Conservation (phyloP, 2,888 invertebrate genomes). For the Syrista parreyssii region DNA sequence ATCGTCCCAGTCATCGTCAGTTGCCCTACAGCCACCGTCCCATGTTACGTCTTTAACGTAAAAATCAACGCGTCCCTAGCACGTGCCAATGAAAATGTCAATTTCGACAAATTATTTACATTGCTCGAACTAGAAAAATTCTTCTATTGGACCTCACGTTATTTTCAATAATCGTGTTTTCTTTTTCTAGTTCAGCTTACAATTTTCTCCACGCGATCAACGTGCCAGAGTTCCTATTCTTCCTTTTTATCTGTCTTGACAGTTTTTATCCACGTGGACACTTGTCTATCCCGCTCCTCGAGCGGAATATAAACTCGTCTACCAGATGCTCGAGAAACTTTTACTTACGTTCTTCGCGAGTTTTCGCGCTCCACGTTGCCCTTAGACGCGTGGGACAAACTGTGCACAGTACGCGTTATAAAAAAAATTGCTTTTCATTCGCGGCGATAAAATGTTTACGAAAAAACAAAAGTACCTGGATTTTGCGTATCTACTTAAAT, state of each 20-base stretch:
- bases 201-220: not conserved
- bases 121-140: not conserved
- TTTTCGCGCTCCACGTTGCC: not conserved
- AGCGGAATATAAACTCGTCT: no score
- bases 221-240: not conserved
- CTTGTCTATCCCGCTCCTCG: not conserved
- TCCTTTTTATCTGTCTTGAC: not conserved
- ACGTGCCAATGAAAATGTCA: not conserved
- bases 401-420: not conserved
- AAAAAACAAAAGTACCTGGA: not conserved
- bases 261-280: not conserved
- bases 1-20: not conserved
- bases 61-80: not conserved
- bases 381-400: not conserved
- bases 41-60: not conserved
- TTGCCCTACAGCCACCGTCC: not conserved
- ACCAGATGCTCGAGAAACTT: not conserved
- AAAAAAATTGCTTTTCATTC: conserved; percentile 1
- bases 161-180: not conserved
- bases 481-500: not conserved
- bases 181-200: not conserved
- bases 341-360: not conserved
- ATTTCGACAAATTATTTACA: not conserved
- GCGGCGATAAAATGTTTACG: conserved; percentile 7
- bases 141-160: not conserved